Base-by-base conservation (phyloP, 2,113 vertebrate genomes). In the Dendropsophus ebraccatus region DNA sequence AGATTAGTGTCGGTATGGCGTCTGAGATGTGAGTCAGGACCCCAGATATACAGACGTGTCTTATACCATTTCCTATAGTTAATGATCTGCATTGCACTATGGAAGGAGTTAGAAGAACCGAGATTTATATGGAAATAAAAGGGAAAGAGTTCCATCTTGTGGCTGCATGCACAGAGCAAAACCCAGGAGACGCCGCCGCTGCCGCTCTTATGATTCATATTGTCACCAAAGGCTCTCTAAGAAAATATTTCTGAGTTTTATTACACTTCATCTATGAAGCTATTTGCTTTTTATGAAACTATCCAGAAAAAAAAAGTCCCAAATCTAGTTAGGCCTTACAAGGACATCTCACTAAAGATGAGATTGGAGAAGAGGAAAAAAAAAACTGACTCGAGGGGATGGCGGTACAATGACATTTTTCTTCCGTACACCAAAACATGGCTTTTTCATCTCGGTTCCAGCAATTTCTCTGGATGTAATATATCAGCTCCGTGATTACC, bases 191-290 rank as follows among this genome's bases (percentile, higher is more conserved):
- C 19, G 25, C 12, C 35, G 37, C 85, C 58, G 85, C 81, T 17
- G 25, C 12, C 35, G 37, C 85, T 72, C 73, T 73, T 78, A 62
- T 87, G 85, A 87, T 87, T 74, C 81, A 81, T 81, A 41, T 81
- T 74, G 67, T 81, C 78, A 87, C 65, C 78, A 54, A 41, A 62
- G 77, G 60, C 85, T 58, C 67, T 74, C 67, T 81, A 81, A 87
- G 85, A 87, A 87, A 87, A 87, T 74, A 87, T 87, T 81, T 87
- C 78, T 81, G 50, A 30, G 85, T 81, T 87, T 87, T 87, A 87
- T 87, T 87, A 87, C 78, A 81, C 17, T 72, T 60, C 67, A 62
- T 87, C 85, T 81, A 81, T 74, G 85, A 81, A 81, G 52, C 85
- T 87, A 87, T 87, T 87, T 74, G 67, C 77, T 87, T 87, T 87